Conservation (phyloP, 2,888 invertebrate species). For the Leptopterna dolabrata region DNA sequence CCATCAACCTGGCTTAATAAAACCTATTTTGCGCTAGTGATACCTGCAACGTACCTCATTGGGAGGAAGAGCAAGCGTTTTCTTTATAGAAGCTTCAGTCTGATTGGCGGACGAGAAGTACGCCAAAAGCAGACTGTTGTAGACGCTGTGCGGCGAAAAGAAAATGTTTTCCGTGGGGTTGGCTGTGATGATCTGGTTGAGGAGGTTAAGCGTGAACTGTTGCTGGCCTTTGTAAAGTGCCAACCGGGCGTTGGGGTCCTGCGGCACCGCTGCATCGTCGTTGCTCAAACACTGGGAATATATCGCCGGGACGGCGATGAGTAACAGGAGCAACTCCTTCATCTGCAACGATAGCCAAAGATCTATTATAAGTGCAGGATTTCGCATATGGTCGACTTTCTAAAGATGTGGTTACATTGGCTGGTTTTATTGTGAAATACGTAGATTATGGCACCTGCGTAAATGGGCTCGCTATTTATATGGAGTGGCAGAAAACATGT, state of each 20-base stretch:
- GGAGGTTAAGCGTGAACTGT: slow-evolving; percentile 77
- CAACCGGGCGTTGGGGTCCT: slow-evolving; percentile 65
- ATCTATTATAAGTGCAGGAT: not conserved
- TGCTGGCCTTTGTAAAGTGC: slow-evolving; percentile 73
- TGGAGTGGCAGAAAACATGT: no score
- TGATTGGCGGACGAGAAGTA: slow-evolving; percentile 81
- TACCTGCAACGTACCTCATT: not conserved
- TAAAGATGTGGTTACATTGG: no score
- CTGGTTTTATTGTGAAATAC: no score
- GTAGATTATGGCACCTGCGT: no score
- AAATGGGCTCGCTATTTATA: no score
- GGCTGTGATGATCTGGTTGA: slow-evolving; percentile 75
- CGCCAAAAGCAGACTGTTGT: slow-evolving; percentile 81
- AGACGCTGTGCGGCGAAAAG: slow-evolving; percentile 89
- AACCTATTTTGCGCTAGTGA: no score
- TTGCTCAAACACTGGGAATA: slow-evolving; percentile 69
- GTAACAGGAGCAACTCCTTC: slow-evolving; percentile 54
- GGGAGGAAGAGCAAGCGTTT: slow-evolving; percentile 72
- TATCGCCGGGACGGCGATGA: slow-evolving; percentile 56
- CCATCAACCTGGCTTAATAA: no score
- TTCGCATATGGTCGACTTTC: no score
- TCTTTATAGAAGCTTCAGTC: slow-evolving; percentile 76
- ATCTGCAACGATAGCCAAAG: slow-evolving; percentile 50
- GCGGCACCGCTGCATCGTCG: slow-evolving; percentile 66
- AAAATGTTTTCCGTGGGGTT: slow-evolving; percentile 81